These are phyloP conservation scores for Gallinago undulata DNA, from an alignment of 2,113 vertebrate species.

Conservation along the genomic window DNA sequence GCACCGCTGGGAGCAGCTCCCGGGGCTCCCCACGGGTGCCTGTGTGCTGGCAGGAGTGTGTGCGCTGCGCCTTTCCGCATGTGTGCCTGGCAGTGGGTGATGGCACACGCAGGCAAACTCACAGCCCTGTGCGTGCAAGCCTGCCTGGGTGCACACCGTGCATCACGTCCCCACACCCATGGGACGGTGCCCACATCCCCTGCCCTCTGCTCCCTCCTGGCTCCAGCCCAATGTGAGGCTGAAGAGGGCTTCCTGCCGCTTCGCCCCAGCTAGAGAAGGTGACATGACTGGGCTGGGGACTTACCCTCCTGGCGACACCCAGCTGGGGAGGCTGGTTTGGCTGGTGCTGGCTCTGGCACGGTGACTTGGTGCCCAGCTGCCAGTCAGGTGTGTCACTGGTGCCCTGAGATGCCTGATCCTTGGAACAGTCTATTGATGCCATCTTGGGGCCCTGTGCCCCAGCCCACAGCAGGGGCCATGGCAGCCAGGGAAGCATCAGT, in stretches of 20 bases:
- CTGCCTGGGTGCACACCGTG: not conserved
- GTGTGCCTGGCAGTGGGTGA: not conserved
- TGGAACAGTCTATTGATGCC: not conserved
- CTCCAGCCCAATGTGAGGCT: rapidly evolving
- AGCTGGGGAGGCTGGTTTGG: not conserved
- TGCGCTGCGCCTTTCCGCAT: not conserved
- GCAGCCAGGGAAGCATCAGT: not conserved
- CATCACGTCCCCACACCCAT: not conserved
- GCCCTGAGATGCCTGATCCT: not conserved
- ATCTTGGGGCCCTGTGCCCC: not conserved
- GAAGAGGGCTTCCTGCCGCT: not conserved
- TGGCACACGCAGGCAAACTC: not conserved
- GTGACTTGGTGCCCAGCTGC: not conserved
- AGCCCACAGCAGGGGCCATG: not conserved
- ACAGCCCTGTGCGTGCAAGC: rapidly evolving
- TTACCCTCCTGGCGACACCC: not conserved
- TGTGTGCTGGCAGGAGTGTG: not conserved
- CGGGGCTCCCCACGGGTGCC: rapidly evolving
- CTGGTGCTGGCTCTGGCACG: not conserved
- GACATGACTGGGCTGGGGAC: not conserved
- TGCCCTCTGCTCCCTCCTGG: not conserved
- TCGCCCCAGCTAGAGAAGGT: not conserved
- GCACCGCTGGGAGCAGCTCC: not conserved
- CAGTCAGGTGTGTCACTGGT: not conserved
- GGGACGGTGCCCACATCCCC: not conserved